These are phyloP conservation scores for Aplochiton taeniatus DNA, from an alignment of 2,797 vertebrate genomes.

Conservation along the genomic window DNA sequence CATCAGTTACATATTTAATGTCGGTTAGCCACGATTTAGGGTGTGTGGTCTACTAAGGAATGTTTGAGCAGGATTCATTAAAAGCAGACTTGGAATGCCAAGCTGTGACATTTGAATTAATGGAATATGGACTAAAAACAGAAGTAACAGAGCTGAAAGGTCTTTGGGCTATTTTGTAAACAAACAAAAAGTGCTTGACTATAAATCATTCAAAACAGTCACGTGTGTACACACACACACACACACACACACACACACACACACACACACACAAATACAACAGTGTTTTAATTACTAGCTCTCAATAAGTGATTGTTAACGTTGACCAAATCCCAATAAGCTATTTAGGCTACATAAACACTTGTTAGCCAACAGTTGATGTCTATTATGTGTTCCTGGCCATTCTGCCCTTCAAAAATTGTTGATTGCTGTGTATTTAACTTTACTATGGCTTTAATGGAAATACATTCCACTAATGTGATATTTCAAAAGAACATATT, in stretches of 20 bases:
- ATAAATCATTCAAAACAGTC: constrained; percentile 10
- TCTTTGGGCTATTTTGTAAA: constrained; percentile 51
- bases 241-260: not conserved
- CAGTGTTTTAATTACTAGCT: too few relatives aligned
- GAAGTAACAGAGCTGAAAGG: constrained; percentile 51
- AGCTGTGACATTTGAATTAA: constrained; percentile 63
- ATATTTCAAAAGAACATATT: too few relatives aligned
- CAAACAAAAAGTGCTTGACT: constrained; percentile 28
- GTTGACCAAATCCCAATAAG: too few relatives aligned
- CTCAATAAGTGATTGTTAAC: too few relatives aligned
- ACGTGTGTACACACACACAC: constrained; percentile 22
- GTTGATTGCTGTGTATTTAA: too few relatives aligned
- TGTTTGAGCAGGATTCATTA: constrained; percentile 68
- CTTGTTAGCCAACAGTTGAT: too few relatives aligned
- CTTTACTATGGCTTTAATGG: too few relatives aligned
- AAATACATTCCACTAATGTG: too few relatives aligned
- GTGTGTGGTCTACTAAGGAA: constrained; percentile 58
- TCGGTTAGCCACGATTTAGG: constrained; percentile 52
- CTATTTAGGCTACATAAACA: too few relatives aligned
- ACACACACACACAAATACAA: not conserved
- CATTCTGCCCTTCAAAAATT: too few relatives aligned
- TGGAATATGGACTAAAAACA: constrained; percentile 59
- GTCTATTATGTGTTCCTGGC: too few relatives aligned
- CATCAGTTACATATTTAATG: constrained; percentile 61
- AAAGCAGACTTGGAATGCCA: constrained; percentile 72